Percentiles rank a stretch among this genome's conserved stretches.
Evolutionary conservation across 2,888 invertebrate species (phyloP).

Genomic region (Rhamnusium bicolor): DNA sequence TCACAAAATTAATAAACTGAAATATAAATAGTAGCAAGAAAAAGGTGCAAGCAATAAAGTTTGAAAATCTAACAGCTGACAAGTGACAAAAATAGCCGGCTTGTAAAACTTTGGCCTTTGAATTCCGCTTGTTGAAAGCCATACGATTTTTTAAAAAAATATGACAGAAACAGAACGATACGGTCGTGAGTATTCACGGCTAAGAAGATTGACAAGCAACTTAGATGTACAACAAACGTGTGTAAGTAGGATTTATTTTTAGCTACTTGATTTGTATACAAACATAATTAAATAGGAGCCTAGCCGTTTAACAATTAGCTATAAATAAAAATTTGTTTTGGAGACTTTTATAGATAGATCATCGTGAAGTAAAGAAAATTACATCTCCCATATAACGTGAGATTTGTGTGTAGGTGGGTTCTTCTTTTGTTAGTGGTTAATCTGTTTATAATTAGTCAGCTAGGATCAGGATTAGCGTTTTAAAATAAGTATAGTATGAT

Average conservation of each 20-base stretch:
- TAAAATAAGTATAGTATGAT: neutral
- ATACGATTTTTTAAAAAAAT: constrained; percentile 5
- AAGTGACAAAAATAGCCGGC: constrained; percentile 34
- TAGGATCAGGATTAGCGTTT: neutral
- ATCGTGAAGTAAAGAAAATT: neutral
- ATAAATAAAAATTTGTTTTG: neutral
- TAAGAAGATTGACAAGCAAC: constrained; percentile 80
- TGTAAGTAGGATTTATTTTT: constrained; percentile 72
- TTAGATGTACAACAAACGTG: constrained; percentile 79
- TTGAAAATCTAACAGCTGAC: constrained; percentile 27
- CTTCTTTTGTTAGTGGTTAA: neutral
- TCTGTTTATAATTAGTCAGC: neutral
- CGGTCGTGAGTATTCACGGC: constrained; percentile 79
- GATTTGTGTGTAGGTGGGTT: neutral
- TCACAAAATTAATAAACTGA: constrained; percentile 38
- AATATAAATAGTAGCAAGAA: constrained; percentile 32
- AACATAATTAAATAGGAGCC: constrained; percentile 18
- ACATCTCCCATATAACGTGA: neutral
- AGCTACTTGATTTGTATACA: constrained; percentile 32
- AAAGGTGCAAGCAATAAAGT: constrained; percentile 38
- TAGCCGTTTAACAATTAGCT: neutral
- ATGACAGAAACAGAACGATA: constrained; percentile 70
- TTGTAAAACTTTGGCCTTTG: neutral
- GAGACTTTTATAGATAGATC: neutral
- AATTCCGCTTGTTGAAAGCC: neutral